Percentiles rank a stretch among this genome's conserved stretches.
phyloP scores from a whole-genome alignment of 2,888 invertebrate genomes.

The Aelia acuminata region DNA sequence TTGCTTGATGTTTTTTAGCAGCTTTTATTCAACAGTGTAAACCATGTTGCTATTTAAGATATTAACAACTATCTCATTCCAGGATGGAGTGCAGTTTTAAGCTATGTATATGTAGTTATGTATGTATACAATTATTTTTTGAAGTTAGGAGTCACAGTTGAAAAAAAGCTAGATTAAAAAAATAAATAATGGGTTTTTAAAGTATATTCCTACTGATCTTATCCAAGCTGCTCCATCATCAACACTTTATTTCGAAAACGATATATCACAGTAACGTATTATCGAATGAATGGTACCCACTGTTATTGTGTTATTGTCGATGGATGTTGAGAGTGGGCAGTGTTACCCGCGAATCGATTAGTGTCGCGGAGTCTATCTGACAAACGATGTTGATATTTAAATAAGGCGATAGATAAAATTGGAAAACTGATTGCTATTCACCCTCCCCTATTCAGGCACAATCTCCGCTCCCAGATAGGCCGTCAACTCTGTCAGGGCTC shows the following conservation, averaged over 20 bases:
- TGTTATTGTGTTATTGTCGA: not conserved
- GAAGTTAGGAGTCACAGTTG: no score
- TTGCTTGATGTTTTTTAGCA: no score
- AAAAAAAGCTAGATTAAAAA: no score
- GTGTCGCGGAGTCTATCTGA: not conserved
- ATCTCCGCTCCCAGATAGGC: not conserved
- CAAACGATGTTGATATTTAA: conserved; percentile 6
- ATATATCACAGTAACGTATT: not conserved
- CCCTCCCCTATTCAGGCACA: not conserved
- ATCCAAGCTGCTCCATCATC: not conserved
- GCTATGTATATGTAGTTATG: no score
- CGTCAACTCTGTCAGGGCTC: not conserved
- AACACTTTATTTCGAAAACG: not conserved
- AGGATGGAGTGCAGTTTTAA: no score
- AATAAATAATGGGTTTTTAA: no score
- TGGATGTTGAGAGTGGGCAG: not conserved
- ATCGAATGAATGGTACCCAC: not conserved
- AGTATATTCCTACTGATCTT: no score
- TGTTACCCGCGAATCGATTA: conserved; percentile 13
- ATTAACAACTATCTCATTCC: no score
- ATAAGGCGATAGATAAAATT: not conserved
- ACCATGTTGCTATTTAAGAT: no score
- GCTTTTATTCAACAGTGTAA: no score
- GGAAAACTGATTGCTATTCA: not conserved
- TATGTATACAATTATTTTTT: no score